A percentile compares a stretch with the other conserved stretches of the same genome.
Evolutionary conservation across 2,113 vertebrate genomes (phyloP).

Genomic region (Mixornis gularis): DNA sequence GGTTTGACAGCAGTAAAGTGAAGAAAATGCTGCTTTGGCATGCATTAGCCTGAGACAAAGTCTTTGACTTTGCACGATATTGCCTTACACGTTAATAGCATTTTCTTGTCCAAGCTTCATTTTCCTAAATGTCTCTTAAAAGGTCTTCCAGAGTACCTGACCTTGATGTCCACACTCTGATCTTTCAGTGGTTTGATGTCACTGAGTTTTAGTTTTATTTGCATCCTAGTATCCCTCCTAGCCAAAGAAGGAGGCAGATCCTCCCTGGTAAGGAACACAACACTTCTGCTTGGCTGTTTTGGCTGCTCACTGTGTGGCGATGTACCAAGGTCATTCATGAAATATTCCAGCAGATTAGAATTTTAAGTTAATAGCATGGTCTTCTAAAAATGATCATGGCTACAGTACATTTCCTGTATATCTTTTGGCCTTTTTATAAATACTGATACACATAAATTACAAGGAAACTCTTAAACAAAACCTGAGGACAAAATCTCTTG

Average conservation of each 20-base stretch:
- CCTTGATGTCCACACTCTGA: not conserved
- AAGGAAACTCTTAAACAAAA: not conserved
- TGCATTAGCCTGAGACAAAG: not conserved
- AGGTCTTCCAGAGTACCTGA: not conserved
- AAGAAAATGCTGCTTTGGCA: not conserved
- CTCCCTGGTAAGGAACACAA: not conserved
- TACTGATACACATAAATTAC: not conserved
- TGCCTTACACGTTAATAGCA: accelerated
- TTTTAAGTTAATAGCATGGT: not conserved
- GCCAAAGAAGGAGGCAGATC: not conserved
- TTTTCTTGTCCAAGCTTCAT: not conserved
- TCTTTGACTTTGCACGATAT: not conserved
- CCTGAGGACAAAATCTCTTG: conserved; percentile 18
- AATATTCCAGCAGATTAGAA: not conserved
- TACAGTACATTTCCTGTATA: not conserved
- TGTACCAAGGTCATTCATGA: not conserved
- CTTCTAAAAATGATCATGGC: not conserved
- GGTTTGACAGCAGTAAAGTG: not conserved
- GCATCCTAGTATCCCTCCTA: not conserved
- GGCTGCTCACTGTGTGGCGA: not conserved
- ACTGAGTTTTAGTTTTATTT: not conserved
- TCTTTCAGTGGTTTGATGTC: not conserved
- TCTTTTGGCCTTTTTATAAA: not conserved
- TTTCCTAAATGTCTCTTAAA: not conserved
- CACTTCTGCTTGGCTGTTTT: not conserved